Conservation (phyloP, 2,113 vertebrate species). For the Engraulis encrasicolus region DNA sequence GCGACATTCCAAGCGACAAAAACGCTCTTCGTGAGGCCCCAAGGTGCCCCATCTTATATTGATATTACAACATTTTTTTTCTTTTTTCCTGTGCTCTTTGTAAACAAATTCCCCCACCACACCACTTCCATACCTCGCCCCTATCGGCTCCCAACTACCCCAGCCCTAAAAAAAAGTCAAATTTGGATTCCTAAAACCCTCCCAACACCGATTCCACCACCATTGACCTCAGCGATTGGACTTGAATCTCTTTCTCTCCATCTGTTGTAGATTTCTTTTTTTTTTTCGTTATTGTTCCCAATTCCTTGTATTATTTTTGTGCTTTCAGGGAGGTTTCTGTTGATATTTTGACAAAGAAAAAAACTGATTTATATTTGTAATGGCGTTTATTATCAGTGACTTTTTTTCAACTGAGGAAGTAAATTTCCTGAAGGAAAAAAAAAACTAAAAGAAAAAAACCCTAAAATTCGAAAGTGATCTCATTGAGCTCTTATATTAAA, state of each 20-base stretch:
- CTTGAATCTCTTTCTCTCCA: constrained; percentile 52
- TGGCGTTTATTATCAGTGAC: constrained; percentile 63
- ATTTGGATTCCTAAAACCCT: constrained; percentile 40
- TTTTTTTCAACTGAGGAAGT: constrained; percentile 27
- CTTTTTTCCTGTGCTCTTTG: constrained; percentile 8
- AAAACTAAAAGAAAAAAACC: not conserved
- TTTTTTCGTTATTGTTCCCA: constrained; percentile 28
- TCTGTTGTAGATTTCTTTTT: constrained; percentile 59
- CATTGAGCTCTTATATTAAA: constrained; percentile 58
- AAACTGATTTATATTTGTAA: constrained; percentile 82
- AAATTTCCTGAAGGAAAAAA: constrained; percentile 6
- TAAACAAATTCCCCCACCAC: not conserved
- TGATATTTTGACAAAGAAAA: constrained; percentile 69
- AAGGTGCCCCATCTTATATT: constrained; percentile 48
- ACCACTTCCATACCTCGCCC: not conserved
- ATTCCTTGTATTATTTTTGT: constrained; percentile 46
- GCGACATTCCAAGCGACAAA: constrained; percentile 81
- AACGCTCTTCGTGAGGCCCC: constrained; percentile 67
- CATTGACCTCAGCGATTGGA: constrained; percentile 50
- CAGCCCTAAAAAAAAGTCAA: constrained; percentile 31
- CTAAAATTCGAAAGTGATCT: constrained; percentile 48
- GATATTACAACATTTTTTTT: constrained; percentile 47
- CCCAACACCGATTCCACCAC: not conserved
- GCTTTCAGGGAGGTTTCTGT: constrained; percentile 63
- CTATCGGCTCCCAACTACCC: constrained; percentile 48